These are phyloP conservation scores for Desmodus rotundus DNA, from an alignment of 2,113 vertebrate species.

Conservation along the genomic window DNA sequence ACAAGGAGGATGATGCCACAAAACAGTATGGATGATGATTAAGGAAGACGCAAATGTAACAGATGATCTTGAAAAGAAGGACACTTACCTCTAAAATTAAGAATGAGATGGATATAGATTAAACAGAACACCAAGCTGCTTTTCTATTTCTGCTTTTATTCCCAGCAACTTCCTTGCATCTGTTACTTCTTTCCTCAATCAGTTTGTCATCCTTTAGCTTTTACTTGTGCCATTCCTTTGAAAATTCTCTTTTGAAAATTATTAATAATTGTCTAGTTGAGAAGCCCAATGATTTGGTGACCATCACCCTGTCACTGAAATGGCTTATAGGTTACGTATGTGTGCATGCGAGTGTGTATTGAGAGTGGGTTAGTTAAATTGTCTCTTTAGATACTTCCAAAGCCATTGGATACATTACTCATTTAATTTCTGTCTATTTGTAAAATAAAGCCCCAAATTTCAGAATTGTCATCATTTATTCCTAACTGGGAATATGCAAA, in stretches of 20 bases:
- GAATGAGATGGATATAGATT: not conserved
- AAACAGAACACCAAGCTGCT: not conserved
- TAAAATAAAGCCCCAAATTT: not conserved
- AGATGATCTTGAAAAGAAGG: not conserved
- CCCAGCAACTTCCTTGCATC: not conserved
- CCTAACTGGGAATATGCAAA: not conserved
- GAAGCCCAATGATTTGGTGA: not conserved
- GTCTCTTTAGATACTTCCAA: not conserved
- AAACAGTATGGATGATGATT: too few species aligned
- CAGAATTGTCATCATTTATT: not conserved
- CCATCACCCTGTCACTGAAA: not conserved
- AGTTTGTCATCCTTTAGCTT: not conserved
- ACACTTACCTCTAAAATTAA: not conserved
- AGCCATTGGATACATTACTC: not conserved
- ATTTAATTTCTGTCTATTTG: not conserved
- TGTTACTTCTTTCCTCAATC: not conserved
- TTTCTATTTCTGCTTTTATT: not conserved
- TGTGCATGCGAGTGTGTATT: not conserved
- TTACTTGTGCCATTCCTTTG: not conserved
- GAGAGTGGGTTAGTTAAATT: not conserved
- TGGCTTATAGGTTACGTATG: not conserved
- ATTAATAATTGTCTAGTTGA: not conserved
- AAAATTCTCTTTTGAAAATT: not conserved
- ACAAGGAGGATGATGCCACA: not conserved
- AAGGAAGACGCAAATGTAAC: not conserved